Base-by-base conservation (phyloP, 2,888 invertebrate species). In the Acrobasis repandana region DNA sequence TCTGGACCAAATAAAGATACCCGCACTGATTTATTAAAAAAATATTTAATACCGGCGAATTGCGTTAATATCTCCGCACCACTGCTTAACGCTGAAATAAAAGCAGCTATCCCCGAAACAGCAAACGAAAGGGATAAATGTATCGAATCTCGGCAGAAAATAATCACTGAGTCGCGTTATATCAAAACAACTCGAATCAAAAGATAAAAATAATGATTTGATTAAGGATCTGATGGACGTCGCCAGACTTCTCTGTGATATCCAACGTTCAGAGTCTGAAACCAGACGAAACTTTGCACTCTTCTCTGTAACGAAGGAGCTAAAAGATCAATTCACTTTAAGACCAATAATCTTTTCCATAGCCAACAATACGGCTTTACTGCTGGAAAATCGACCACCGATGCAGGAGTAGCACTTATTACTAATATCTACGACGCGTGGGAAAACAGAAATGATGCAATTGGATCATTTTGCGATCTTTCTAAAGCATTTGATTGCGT, bases 141-240 rank as follows among this genome's bases (percentile, higher is more conserved):
- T 0, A 68, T 73, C 8, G 68, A 69, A 54, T 2, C n/a, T 1
- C 67, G 65, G 61, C 74, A 74, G 63, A 68, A 66, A 14, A 20
- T 70, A 6, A 38, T 38, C 9, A 20, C 46, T 8, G 20, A 61
- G 20, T 10, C 10, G 36, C 10, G 36, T 36, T 10, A 36, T 36
- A 36, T 36, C 36, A 9, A 36, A 36, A 5, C 36, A 36, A 36
- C 36, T 56, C 2, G n/a, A 56, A 6, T 14, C 11, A n/a, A 56
- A 48, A 6, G 9, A 67, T 52, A 66, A 60, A 15, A 54, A 68
- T 36, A 52, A 54, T 2, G 33, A 38, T 0, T n/a, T 61, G 0
- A 9, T 67, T 1, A 64, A 66, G 28, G 20, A 61, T 5, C 52
- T 70, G 1, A 69, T 70, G 67, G 71, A 68, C 56, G 46, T 63